These are phyloP conservation scores for Orgyia antiqua DNA, from an alignment of 2,888 invertebrate genomes.

Conservation along the genomic window DNA sequence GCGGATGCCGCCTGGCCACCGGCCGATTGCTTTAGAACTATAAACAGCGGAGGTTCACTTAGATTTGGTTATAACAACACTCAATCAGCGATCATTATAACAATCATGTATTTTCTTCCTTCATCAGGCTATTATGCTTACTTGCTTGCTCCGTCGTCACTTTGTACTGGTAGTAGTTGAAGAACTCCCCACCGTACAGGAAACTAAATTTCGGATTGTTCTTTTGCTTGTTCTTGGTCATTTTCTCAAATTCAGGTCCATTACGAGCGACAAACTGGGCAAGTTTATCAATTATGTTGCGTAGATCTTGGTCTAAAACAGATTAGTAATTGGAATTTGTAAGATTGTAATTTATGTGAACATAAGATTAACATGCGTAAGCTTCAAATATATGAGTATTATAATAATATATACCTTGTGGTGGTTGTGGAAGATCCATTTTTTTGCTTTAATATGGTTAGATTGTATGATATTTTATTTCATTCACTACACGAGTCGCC, in stretches of 20 bases:
- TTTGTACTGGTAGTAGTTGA: slow-evolving; percentile 97
- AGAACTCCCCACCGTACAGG: slow-evolving; percentile 96
- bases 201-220: slow-evolving; percentile 98
- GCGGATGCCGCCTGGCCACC: slow-evolving; percentile 72
- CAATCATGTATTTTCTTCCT: slow-evolving; percentile 33
- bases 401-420: slow-evolving; percentile 83
- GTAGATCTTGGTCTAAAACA: slow-evolving; percentile 95
- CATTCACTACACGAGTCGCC: slow-evolving; percentile 6
- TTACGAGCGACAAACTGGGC: slow-evolving; percentile 99
- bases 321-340: no score
- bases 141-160: slow-evolving; percentile 96
- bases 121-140: slow-evolving; percentile 78
- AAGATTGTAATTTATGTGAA: no score
- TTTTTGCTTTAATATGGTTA: slow-evolving; percentile 63
- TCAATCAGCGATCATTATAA: slow-evolving; percentile 60
- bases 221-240: slow-evolving; percentile 99
- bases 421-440: slow-evolving; percentile 78
- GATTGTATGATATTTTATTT: slow-evolving; percentile 17
- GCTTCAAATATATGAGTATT: no score
- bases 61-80: slow-evolving; percentile 64
- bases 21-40: slow-evolving; percentile 87
- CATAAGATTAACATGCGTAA: no score
- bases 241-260: slow-evolving; percentile 99
- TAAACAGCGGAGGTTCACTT: slow-evolving; percentile 79
- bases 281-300: slow-evolving; percentile 98